Percentiles rank a stretch among this genome's conserved stretches.
These are phyloP conservation scores for Struthidea cinerea DNA, from an alignment of 2,113 vertebrate species.

Conservation along the genomic window DNA sequence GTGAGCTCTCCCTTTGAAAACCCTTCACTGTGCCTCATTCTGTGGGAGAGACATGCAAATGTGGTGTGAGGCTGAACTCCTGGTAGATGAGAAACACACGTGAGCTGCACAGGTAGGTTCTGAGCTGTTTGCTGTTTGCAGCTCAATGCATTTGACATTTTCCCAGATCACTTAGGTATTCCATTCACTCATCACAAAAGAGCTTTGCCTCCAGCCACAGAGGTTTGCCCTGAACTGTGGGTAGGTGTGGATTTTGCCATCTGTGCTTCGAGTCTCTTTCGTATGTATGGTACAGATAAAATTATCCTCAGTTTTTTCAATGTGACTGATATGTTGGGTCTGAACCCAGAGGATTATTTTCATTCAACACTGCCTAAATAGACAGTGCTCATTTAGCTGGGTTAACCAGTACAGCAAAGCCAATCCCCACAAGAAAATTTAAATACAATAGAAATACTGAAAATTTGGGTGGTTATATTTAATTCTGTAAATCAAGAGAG, in stretches of 20 bases:
- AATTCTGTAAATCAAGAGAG: neutral
- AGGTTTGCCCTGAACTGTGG: slow-evolving; percentile 54
- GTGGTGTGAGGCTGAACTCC: neutral
- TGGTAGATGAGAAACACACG: neutral
- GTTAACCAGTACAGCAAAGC: neutral
- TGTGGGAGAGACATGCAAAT: neutral
- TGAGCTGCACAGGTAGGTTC: neutral
- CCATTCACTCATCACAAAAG: slow-evolving; percentile 9
- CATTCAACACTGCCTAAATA: slow-evolving; percentile 46
- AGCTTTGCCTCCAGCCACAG: slow-evolving; percentile 33
- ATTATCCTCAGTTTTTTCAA: neutral
- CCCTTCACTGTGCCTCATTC: neutral
- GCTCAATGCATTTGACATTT: neutral
- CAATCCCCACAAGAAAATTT: neutral
- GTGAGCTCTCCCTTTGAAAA: neutral
- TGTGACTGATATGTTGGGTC: slow-evolving; percentile 41
- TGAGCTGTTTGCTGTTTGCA: neutral
- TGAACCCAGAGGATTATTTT: slow-evolving; percentile 49
- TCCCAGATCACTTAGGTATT: slow-evolving; percentile 5
- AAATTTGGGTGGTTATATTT: neutral
- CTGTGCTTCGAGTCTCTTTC: slow-evolving; percentile 35
- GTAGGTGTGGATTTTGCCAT: slow-evolving; percentile 48
- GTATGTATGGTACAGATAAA: neutral
- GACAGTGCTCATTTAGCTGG: neutral
- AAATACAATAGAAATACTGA: neutral